These are phyloP conservation scores for Temnothorax unifasciatus DNA, from an alignment of 2,888 invertebrate genomes.

Conservation along the genomic window DNA sequence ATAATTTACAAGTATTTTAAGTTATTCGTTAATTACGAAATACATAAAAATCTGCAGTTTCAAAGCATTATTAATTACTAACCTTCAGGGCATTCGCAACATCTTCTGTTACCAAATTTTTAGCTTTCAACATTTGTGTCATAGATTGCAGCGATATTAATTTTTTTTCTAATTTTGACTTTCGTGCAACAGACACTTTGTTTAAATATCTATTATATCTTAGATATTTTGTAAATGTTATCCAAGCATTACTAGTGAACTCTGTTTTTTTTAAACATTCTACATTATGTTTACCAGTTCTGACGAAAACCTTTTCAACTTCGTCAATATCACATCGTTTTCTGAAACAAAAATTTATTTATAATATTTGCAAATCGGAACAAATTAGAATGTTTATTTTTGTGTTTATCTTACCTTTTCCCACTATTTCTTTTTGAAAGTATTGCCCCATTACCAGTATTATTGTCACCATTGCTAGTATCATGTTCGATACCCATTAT, in stretches of 20 bases:
- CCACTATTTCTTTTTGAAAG: not conserved
- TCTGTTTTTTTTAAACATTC: constrained; percentile 22
- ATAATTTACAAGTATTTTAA: too few species aligned
- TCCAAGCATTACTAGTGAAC: not conserved
- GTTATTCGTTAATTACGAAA: too few species aligned
- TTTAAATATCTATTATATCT: too few species aligned
- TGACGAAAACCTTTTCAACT: not conserved
- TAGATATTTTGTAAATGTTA: too few species aligned
- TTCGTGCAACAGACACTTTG: too few species aligned
- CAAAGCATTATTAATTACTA: not conserved
- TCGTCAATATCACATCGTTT: not conserved
- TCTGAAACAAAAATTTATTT: constrained; percentile 14
- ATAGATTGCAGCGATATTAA: too few species aligned
- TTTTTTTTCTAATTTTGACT: too few species aligned
- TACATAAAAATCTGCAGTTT: not conserved
- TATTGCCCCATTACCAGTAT: not conserved
- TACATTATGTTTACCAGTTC: not conserved
- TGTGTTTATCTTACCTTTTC: constrained; percentile 1
- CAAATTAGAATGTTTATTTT: constrained; percentile 9
- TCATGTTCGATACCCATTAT: too few species aligned
- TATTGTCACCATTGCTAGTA: too few species aligned
- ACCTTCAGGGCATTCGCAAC: too few species aligned
- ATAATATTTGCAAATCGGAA: not conserved
- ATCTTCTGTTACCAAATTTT: too few species aligned
- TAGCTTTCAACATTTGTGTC: too few species aligned